Evolutionary conservation across 2,888 invertebrate species (phyloP).

Genomic region (Plagodis pulveraria): DNA sequence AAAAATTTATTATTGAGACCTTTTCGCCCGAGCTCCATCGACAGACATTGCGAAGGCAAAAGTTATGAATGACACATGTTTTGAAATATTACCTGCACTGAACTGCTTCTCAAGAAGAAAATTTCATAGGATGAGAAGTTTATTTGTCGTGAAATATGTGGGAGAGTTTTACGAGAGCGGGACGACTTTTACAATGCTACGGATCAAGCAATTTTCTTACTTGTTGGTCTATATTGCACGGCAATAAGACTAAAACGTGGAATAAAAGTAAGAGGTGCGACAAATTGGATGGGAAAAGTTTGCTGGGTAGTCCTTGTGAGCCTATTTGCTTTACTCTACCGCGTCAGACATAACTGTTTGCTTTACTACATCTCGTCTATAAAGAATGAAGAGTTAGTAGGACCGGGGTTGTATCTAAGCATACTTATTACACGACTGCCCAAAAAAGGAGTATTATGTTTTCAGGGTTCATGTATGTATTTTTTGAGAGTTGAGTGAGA

Average conservation of each 20-base stretch:
- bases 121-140: constrained; percentile 82
- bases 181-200: constrained; percentile 77
- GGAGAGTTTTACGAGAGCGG: constrained; percentile 80
- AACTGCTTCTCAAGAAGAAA: constrained; percentile 76
- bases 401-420: no score
- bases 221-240: constrained; percentile 64
- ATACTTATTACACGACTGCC: no score
- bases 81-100: constrained; percentile 84
- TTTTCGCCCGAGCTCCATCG: constrained; percentile 82
- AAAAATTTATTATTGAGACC: constrained; percentile 85
- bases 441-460: no score
- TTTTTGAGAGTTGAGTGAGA: no score
- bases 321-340: constrained; percentile 42
- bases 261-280: constrained; percentile 77
- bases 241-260: constrained; percentile 73
- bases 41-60: constrained; percentile 84
- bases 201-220: constrained; percentile 77
- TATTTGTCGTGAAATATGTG: constrained; percentile 84
- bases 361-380: background rate
- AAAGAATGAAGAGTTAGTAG: no score
- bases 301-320: constrained; percentile 59
- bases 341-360: constrained; percentile 1
- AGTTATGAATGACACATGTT: constrained; percentile 85
- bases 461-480: no score
- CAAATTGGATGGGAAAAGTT: constrained; percentile 80